Base-by-base conservation (phyloP, 2,888 invertebrate genomes). In the Blastobasis lacticolella region DNA sequence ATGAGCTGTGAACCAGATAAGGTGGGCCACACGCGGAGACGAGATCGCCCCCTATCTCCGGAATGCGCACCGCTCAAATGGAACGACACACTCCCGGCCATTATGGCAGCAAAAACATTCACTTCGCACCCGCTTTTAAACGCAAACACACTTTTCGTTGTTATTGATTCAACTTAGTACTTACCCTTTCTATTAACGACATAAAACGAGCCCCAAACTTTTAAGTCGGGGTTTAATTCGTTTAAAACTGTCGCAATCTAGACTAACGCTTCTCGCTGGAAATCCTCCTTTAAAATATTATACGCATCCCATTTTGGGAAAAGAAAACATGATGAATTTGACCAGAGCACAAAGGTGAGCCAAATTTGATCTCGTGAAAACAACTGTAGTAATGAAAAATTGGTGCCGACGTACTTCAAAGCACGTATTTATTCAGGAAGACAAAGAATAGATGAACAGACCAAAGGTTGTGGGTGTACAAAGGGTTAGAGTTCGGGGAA, bases 1-100 rank as follows among this genome's bases (percentile, higher is more conserved):
- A 88, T 88, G 89, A 88, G 82, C 85, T 82, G 89, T 89, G 86
- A 90, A 90, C 78, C 73, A 89, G 90, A 90, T 90, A 90, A 89
- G 89, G 80, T 78, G 75, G 63, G 73, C 74, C 71, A 72, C 75
- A 72, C 67, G 67, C 76, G 75, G 69, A 75, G 75, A 75, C 78
- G 75, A 76, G 76, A 83, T 84, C 79, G 76, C 71, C 73, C 74
- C 71, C 73, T 81, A 83, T 84, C 81, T 80, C 64, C 71, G 69
- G 62, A 75, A 73, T 73, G 73, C 71, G 81, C 75, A 74, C 68
- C 73, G 72, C 75, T 68, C 67, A 64, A 73, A 69, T 62, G 54
- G 65, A 64, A 67, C 61, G 47, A 23, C 23, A 23, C 23, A 23
- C 23, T 23, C 23, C 23, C 23, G 36, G 10, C 10, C 10, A 9